Percentiles rank a stretch among this genome's conserved stretches.
Evolutionary conservation across 2,113 vertebrate species (phyloP).

Genomic region (Paedocypris sp.): DNA sequence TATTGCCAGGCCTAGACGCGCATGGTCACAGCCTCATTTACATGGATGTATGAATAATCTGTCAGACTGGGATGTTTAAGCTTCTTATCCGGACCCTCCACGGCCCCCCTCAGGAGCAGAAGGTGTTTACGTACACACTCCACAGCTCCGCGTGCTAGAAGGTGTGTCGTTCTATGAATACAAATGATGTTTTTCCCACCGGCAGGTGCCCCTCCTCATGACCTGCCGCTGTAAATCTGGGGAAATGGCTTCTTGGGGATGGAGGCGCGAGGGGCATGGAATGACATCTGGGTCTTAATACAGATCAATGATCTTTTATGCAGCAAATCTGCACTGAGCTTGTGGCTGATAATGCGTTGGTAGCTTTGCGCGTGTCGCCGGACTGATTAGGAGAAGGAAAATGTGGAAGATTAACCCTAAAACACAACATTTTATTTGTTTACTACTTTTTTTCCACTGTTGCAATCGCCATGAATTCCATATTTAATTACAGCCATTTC

Average conservation of each 20-base stretch:
- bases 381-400: too few species aligned
- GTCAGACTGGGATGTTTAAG: conserved; percentile 14
- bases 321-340: neutral
- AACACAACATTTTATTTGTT: too few species aligned
- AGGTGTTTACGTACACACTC: conserved; percentile 23
- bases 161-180: conserved; percentile 17
- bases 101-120: conserved; percentile 10
- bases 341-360: neutral
- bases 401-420: too few species aligned
- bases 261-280: neutral
- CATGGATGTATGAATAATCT: conserved; percentile 18
- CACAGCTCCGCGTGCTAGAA: neutral
- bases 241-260: conserved; percentile 17
- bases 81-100: conserved; percentile 19
- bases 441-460: too few species aligned
- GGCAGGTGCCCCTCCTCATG: conserved; percentile 17
- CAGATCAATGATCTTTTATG: neutral
- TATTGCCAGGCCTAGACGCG: neutral
- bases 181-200: conserved; percentile 23
- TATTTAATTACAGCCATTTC: too few species aligned
- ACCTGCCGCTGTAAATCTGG: conserved; percentile 9
- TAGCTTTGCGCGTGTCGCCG: too few species aligned
- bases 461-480: too few species aligned
- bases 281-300: neutral
- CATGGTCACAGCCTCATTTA: conserved; percentile 1